A percentile compares a stretch with the other conserved stretches of the same genome.
phyloP scores from a whole-genome alignment of 2,797 vertebrate genomes.

The Adrianichthys oophorus region DNA sequence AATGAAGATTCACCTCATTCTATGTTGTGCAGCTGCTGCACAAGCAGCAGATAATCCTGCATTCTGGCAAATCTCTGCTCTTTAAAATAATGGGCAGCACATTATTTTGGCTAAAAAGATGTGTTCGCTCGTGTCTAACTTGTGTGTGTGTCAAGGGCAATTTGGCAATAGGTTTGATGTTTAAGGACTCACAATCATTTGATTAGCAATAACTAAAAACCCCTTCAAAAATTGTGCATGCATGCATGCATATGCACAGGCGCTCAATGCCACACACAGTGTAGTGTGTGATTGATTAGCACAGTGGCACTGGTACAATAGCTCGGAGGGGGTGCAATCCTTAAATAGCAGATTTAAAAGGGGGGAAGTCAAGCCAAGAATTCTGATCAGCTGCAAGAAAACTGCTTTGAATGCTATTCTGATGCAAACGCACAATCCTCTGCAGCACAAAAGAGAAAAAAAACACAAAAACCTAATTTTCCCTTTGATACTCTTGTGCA shows the following conservation, averaged over 20 bases:
- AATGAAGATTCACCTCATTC: conserved; percentile 53
- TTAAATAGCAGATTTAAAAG: conserved; percentile 78
- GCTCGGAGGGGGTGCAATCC: conserved; percentile 70
- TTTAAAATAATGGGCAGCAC: conserved; percentile 71
- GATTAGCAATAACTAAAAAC: conserved; percentile 63
- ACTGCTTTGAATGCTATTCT: conserved; percentile 56
- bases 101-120: conserved; percentile 73
- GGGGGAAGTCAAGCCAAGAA: conserved; percentile 70
- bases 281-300: conserved; percentile 81
- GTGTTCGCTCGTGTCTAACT: too few species aligned
- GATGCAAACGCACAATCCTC: conserved; percentile 44
- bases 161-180: conserved; percentile 77
- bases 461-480: conserved; percentile 16
- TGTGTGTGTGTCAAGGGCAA: conserved; percentile 76
- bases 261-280: conserved; percentile 42
- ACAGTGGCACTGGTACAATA: conserved; percentile 81
- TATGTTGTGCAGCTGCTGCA: conserved; percentile 55
- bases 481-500: conserved; percentile 2
- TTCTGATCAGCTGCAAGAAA: conserved; percentile 74
- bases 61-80: conserved; percentile 60
- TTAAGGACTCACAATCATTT: conserved; percentile 70
- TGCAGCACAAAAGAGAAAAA: conserved; percentile 25
- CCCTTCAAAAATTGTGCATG: conserved; percentile 39
- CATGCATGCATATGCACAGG: conserved; percentile 8
- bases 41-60: conserved; percentile 67